phyloP scores from a whole-genome alignment of 2,797 vertebrate genomes.

The Sarcophilus harrisii region DNA sequence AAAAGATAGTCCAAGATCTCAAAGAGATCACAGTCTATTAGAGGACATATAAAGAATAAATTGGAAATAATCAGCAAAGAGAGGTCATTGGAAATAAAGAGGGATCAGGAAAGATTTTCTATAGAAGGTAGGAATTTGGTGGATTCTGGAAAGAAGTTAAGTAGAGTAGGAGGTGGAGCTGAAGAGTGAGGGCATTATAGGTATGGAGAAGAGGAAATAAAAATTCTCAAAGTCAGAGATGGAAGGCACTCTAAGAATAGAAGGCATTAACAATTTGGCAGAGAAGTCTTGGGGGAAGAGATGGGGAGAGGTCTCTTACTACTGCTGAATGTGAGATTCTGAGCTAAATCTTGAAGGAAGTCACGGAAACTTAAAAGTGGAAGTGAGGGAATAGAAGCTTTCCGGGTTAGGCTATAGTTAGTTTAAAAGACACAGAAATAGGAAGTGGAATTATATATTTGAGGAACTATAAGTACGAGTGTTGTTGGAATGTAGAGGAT shows the following conservation, averaged over 20 bases:
- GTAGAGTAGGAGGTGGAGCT: not conserved
- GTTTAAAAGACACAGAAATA: not conserved
- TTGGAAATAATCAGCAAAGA: not conserved
- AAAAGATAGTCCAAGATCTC: not conserved
- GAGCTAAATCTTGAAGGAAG: not conserved
- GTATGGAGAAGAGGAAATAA: not conserved
- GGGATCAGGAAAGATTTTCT: not conserved
- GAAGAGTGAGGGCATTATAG: not conserved
- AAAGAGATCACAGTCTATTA: not conserved
- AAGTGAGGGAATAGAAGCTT: not conserved
- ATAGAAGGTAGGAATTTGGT: not conserved
- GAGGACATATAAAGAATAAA: not conserved
- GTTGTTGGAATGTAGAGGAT: not conserved
- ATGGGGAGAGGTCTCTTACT: not conserved
- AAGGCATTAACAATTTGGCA: not conserved
- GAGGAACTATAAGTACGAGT: not conserved
- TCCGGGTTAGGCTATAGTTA: not conserved
- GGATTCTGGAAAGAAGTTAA: not conserved
- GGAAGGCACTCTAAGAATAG: not conserved
- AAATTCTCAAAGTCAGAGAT: not conserved
- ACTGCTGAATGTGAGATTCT: not conserved
- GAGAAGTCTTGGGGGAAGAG: not conserved
- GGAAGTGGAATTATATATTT: not conserved
- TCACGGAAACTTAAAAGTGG: not conserved
- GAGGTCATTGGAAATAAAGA: too few relatives aligned